phyloP scores from a whole-genome alignment of 2,797 vertebrate species.

The Periparus ater region DNA sequence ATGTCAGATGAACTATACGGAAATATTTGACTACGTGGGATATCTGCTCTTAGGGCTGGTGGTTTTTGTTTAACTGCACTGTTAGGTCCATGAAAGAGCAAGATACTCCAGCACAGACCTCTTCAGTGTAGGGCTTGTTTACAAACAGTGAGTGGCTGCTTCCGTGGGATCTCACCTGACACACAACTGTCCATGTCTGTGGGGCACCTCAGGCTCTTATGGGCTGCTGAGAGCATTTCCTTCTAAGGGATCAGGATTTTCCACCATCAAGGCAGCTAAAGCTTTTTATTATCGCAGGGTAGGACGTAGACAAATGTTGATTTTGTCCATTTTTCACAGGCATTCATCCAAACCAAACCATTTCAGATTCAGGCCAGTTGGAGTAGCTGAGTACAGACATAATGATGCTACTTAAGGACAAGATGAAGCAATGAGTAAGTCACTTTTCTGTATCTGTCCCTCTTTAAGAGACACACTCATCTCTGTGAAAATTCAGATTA shows the following conservation, averaged over 20 bases:
- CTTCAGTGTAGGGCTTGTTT: not conserved
- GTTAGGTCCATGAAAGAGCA: not conserved
- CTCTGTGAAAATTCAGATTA: not conserved
- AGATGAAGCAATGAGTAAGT: not conserved
- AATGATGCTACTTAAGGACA: not conserved
- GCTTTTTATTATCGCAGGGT: not conserved
- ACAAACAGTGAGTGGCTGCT: not conserved
- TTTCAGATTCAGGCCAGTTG: not conserved
- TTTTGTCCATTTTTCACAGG: not conserved
- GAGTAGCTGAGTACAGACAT: not conserved
- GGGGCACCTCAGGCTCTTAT: not conserved
- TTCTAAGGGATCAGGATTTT: not conserved
- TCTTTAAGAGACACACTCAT: not conserved
- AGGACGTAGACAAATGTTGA: not conserved
- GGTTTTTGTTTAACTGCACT: not conserved
- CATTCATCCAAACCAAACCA: not conserved
- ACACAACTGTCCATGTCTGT: not conserved
- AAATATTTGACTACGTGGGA: not conserved
- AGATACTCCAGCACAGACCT: not conserved
- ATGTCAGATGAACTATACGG: not conserved
- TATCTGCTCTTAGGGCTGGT: not conserved
- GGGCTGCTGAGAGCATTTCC: not conserved
- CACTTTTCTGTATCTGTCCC: not conserved
- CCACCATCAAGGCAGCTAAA: not conserved
- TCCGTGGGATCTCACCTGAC: not conserved